Evolutionary conservation across 2,113 vertebrate genomes (phyloP).

Genomic region (Platichthys flesus): DNA sequence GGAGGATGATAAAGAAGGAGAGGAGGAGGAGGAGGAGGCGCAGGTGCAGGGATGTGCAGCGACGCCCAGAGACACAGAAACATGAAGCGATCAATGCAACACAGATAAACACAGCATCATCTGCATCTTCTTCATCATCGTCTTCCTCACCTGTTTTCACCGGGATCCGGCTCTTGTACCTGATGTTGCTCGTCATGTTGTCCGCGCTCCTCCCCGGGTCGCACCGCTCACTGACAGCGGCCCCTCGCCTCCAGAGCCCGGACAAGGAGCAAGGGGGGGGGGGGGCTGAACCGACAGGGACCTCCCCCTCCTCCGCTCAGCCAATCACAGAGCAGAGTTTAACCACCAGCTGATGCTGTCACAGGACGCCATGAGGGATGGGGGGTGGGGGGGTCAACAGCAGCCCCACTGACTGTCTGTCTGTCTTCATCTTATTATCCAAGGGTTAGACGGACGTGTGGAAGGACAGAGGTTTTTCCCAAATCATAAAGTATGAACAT

Average conservation of each 20-base stretch:
- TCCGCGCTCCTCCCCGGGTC: constrained; percentile 50
- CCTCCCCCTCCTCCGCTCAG: constrained; percentile 38
- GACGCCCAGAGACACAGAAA: constrained; percentile 69
- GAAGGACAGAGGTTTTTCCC: too few species aligned
- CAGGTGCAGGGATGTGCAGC: constrained; percentile 79
- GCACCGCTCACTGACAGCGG: constrained; percentile 52
- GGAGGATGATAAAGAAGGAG: constrained; percentile 30
- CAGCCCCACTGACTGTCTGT: background rate
- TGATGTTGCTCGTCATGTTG: constrained; percentile 90
- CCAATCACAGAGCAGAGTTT: constrained; percentile 31
- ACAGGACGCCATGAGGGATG: constrained; percentile 2
- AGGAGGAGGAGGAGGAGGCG: constrained; percentile 56
- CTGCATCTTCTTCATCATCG: background rate
- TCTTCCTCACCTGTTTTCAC: constrained; percentile 89
- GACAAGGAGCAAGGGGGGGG: constrained; percentile 18
- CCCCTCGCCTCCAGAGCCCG: constrained; percentile 51
- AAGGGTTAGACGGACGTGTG: too few species aligned
- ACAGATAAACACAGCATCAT: background rate
- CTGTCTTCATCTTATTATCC: too few species aligned
- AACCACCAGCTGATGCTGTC: background rate
- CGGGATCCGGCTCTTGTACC: constrained; percentile 92
- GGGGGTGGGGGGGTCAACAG: background rate
- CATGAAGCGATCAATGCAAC: constrained; percentile 42
- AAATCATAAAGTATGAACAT: too few species aligned
- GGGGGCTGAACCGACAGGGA: constrained; percentile 47